Evolutionary conservation across 2,888 invertebrate species (phyloP), one percentile per base, ranked within the genome.

Genomic region (Oscheius sp.): DNA sequence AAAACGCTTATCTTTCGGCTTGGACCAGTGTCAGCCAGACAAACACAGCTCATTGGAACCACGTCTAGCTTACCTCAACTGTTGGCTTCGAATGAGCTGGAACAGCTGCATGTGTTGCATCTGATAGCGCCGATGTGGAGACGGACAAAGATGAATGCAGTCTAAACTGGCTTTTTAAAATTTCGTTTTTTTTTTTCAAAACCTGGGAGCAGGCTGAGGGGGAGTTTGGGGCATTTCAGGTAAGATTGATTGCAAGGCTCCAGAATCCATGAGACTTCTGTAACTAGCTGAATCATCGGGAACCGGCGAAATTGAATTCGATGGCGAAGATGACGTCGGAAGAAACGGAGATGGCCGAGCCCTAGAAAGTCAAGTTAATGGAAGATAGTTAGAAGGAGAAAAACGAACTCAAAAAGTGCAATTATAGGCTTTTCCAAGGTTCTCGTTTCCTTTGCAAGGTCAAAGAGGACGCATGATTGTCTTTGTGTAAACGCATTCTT

Each of bases 61-160:
- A n/a, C n/a, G n/a, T n/a, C n/a, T 15, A 29, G 29, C 57, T 58
- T 1, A 77, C 76, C 74, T 79, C 73, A 34, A 79, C 76, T 33
- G 77, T 79, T 10, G 79, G 79, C 31, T 79, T 79, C 3, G 76
- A 61, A n/a, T 70, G 61, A 55, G 61, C 61, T 15, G 73, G 61
- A 1, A 61, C 31, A 31, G 61, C 61, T 15, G 61, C 45, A 45
- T 61, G 61, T 0, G 61, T 61, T 15, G 61, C 57, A 45, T 77
- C 77, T n/a, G n/a, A n/a, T 65, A 77, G 46, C 10, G 74, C 73
- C 55, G 73, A 73, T 71, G 74, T 77, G 25, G 77, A 77, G 12
- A 58, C 70, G 31, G 73, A 77, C n/a, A 77, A 63, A 33, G 75
- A 70, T 3, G 73, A 69, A 15, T 69, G 66, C 3, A 75, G 65